Percentiles rank a stretch among this genome's conserved stretches.
phyloP scores from a whole-genome alignment of 2,888 invertebrate species.

The Phragmatobia fuliginosa region DNA sequence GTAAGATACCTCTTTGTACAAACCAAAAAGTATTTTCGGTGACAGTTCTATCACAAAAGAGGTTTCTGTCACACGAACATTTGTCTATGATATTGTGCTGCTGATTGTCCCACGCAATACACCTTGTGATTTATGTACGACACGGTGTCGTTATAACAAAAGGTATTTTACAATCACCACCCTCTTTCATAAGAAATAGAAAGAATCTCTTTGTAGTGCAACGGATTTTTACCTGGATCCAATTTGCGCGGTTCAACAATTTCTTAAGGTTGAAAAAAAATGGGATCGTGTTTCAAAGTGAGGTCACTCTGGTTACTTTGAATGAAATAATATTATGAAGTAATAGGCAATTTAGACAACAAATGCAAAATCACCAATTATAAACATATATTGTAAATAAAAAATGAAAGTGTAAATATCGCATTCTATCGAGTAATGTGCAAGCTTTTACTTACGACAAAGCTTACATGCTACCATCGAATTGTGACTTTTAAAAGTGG shows the following conservation, averaged over 20 bases:
- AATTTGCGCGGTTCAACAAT: conserved; percentile 47
- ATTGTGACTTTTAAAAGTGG: not conserved
- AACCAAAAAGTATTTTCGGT: conserved; percentile 17
- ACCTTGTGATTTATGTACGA: conserved; percentile 39
- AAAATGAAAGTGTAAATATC: not conserved
- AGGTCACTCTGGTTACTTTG: not conserved
- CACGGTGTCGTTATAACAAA: conserved; percentile 37
- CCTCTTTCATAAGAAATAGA: conserved; percentile 30
- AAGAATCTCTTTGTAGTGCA: conserved; percentile 43
- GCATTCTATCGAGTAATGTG: not conserved
- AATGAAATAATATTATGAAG: not conserved
- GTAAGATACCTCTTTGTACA: not conserved
- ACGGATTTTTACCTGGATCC: conserved; percentile 45
- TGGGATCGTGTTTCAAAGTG: not conserved
- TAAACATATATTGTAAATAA: not conserved
- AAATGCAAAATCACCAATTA: not conserved
- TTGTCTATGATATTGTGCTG: conserved; percentile 33
- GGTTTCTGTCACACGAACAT: conserved; percentile 37
- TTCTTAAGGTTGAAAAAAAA: conserved; percentile 22
- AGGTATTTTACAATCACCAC: conserved; percentile 34
- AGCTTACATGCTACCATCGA: not conserved
- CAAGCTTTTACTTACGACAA: too few species aligned
- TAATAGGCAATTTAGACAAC: not conserved
- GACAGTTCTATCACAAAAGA: conserved; percentile 30
- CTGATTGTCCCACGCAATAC: conserved; percentile 37